These are phyloP conservation scores for Nasua narica DNA, from an alignment of 2,797 vertebrate genomes.

Conservation along the genomic window DNA sequence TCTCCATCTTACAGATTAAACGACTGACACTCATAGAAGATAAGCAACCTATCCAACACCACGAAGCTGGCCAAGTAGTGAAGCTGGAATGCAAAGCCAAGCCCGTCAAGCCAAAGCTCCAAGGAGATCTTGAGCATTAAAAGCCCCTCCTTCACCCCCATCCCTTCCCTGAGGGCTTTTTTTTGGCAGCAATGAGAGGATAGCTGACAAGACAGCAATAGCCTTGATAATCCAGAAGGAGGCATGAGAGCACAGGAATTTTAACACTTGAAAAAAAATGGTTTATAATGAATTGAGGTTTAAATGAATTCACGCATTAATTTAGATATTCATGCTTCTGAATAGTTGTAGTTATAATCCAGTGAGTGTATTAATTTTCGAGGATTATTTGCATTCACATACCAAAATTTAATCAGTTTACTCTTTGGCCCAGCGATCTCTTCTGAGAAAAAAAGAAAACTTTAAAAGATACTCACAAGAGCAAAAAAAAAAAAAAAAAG, in stretches of 20 bases:
- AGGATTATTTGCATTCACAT: background rate
- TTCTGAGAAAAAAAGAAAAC: conserved; percentile 11
- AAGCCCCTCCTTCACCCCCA: background rate
- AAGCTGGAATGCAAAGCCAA: background rate
- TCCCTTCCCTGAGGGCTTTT: background rate
- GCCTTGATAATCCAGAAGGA: conserved; percentile 41
- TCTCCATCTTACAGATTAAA: background rate
- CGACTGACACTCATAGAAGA: background rate
- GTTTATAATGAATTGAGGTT: background rate
- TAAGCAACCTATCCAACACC: background rate
- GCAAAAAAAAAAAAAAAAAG: background rate
- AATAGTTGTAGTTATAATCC: background rate
- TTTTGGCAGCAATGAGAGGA: background rate
- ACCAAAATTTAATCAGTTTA: background rate
- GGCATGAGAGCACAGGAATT: conserved; percentile 40
- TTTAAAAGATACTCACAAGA: background rate
- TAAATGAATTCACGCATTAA: background rate
- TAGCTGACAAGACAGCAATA: conserved; percentile 34
- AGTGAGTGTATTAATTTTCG: background rate
- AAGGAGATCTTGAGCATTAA: background rate
- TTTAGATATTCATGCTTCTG: background rate
- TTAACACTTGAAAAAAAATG: background rate
- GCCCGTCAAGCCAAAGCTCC: background rate
- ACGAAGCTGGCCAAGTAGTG: background rate
- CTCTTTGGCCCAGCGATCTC: background rate